A percentile compares a stretch with the other conserved stretches of the same genome.
phyloP scores from a whole-genome alignment of 2,888 invertebrate genomes.

The Zaprionus bogoriensis region DNA sequence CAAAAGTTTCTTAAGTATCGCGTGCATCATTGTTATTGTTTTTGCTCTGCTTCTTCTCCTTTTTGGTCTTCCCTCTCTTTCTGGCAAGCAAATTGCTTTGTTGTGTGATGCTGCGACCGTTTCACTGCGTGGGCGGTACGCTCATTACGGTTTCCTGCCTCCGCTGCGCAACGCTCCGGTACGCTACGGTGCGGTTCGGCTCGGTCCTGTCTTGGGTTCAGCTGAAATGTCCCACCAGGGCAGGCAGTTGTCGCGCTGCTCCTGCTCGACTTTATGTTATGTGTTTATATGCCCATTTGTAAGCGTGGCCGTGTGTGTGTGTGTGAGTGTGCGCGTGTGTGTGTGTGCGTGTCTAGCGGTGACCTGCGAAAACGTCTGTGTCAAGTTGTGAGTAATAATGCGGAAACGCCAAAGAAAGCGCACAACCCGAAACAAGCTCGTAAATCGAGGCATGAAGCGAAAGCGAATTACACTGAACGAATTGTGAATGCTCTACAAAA shows the following conservation, averaged over 20 bases:
- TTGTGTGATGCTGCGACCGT: constrained; percentile 43
- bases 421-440: constrained; percentile 42
- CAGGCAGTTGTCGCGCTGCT: constrained; percentile 60
- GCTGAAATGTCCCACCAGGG: constrained; percentile 67
- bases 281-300: constrained; percentile 50
- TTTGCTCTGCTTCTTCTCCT: constrained; percentile 28
- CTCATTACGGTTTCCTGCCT: constrained; percentile 63
- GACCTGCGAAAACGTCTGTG: constrained; percentile 67
- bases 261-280: constrained; percentile 45
- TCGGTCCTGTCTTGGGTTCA: constrained; percentile 26
- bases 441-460: constrained; percentile 38
- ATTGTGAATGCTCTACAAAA: constrained; percentile 18
- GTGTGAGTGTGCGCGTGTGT: constrained; percentile 1
- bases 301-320: not conserved
- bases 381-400: constrained; percentile 76
- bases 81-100: constrained; percentile 51
- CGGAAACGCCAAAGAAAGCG: constrained; percentile 53
- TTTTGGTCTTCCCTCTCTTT: no score
- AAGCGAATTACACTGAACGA: not conserved
- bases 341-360: constrained; percentile 25
- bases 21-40: constrained; percentile 75
- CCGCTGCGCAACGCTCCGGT: no score
- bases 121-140: constrained; percentile 65
- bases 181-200: not conserved
- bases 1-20: constrained; percentile 73